Evolutionary conservation across 1,140 invertebrate genomes (phyloP).

Genomic region (Caenorhabditis tropicalis): DNA sequence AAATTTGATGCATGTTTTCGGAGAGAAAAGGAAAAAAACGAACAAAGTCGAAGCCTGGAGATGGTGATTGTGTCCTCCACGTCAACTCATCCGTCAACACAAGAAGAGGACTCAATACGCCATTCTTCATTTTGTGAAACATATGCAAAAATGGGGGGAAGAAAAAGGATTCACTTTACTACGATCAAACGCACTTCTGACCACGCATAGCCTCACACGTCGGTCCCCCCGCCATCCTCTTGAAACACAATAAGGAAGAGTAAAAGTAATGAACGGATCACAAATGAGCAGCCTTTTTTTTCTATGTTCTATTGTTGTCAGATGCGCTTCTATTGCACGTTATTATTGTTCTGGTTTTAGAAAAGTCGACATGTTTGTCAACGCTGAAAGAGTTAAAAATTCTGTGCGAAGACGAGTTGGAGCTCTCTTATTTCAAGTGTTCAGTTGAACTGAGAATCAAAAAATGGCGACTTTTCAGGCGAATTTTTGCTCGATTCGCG

Average conservation of each 20-base stretch:
- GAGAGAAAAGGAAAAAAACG: neutral
- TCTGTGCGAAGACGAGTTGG: neutral
- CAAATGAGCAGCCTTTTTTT: neutral
- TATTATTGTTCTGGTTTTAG: neutral
- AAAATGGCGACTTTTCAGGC: neutral
- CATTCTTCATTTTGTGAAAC: conserved; percentile 43
- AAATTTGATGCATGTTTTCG: neutral
- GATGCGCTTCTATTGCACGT: neutral
- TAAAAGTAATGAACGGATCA: conserved; percentile 10
- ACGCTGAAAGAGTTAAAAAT: neutral
- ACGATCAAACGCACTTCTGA: conserved; percentile 1
- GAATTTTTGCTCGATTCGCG: neutral
- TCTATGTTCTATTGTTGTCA: neutral
- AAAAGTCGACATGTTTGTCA: neutral
- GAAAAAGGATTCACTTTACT: neutral
- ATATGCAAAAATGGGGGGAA: conserved; percentile 28
- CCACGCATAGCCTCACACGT: neutral
- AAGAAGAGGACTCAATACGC: conserved; percentile 12
- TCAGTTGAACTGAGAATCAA: neutral
- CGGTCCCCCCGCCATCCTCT: neutral
- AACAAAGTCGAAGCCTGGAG: neutral
- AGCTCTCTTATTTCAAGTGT: neutral
- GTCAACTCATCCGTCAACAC: conserved; percentile 43
- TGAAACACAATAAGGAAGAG: conserved; percentile 33
- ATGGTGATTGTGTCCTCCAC: conserved; percentile 33